A percentile compares a stretch with the other conserved stretches of the same genome.
phyloP scores from a whole-genome alignment of 2,888 invertebrate species.

The Philereme vetulata region DNA sequence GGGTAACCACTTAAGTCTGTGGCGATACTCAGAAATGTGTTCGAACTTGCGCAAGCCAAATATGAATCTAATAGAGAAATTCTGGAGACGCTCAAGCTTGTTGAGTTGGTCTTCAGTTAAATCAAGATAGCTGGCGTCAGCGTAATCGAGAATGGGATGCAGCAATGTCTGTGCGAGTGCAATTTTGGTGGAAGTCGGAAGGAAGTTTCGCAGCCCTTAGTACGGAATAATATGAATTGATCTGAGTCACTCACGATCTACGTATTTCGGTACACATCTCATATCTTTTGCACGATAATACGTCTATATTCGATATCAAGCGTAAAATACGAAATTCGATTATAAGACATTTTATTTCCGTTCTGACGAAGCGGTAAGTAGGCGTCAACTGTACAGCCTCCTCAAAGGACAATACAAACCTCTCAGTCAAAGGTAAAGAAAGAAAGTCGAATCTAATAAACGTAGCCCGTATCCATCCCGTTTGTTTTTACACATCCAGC shows the following conservation, averaged over 20 bases:
- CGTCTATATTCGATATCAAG: slow-evolving; percentile 43
- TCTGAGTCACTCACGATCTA: slow-evolving; percentile 22
- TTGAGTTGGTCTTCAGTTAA: no score
- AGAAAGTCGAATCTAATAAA: slow-evolving; percentile 81
- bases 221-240: slow-evolving; percentile 24
- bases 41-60: no score
- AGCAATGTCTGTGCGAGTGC: no score
- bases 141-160: no score
- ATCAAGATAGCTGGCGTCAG: no score
- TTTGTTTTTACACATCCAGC: slow-evolving; percentile 71
- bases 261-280: slow-evolving; percentile 20
- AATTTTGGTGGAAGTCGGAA: no score
- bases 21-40: no score
- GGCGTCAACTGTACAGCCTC: slow-evolving; percentile 64
- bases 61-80: no score
- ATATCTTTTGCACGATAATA: slow-evolving; percentile 34
- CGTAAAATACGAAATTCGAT: slow-evolving; percentile 54
- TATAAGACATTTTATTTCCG: slow-evolving; percentile 52
- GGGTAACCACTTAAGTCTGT: no score
- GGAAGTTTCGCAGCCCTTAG: no score
- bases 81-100: no score
- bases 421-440: slow-evolving; percentile 78
- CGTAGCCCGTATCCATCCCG: slow-evolving; percentile 74
- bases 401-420: slow-evolving; percentile 75
- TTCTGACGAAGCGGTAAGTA: slow-evolving; percentile 56